phyloP scores from a whole-genome alignment of 2,113 vertebrate genomes.

The Piprites chloris region DNA sequence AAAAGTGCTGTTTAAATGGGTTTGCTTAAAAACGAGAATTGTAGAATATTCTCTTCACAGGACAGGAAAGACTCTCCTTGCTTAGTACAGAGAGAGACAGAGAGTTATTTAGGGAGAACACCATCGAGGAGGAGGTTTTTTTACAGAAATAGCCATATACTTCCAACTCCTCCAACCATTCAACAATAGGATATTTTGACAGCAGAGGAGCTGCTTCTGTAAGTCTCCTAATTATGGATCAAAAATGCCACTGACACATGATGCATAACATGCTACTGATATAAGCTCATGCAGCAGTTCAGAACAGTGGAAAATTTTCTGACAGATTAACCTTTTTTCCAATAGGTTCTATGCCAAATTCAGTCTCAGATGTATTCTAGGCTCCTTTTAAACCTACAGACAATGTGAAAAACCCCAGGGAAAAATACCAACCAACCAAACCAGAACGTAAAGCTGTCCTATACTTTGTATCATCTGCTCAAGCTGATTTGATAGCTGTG shows the following conservation, averaged over 20 bases:
- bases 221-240: not conserved
- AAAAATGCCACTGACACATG: not conserved
- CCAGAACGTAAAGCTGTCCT: not conserved
- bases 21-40: not conserved
- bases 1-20: not conserved
- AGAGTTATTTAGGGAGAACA: not conserved
- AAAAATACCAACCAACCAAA: not conserved
- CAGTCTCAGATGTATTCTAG: not conserved
- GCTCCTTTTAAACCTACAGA: not conserved
- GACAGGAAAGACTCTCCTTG: not conserved
- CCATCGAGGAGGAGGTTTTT: not conserved
- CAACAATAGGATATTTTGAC: not conserved
- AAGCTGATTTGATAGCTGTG: not conserved
- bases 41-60: not conserved
- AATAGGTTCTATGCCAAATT: not conserved
- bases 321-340: not conserved
- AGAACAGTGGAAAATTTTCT: not conserved
- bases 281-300: not conserved
- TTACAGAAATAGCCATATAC: not conserved
- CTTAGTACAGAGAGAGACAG: not conserved
- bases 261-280: not conserved
- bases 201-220: not conserved
- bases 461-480: not conserved
- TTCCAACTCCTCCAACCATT: not conserved
- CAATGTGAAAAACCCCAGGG: not conserved